phyloP scores from a whole-genome alignment of 2,113 vertebrate genomes.

The Planiliza haematocheilus region DNA sequence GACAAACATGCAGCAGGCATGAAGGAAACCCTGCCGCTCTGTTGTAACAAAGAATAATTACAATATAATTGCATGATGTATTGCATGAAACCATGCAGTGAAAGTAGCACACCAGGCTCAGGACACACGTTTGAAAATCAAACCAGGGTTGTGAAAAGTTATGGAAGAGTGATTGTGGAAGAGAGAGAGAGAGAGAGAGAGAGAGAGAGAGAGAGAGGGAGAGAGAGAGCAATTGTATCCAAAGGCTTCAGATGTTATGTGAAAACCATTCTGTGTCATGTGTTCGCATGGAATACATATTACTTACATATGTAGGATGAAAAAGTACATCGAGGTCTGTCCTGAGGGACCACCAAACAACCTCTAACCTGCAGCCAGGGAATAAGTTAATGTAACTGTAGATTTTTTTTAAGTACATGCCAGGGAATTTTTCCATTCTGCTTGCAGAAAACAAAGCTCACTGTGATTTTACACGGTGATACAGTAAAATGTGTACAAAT shows the following conservation, averaged over 20 bases:
- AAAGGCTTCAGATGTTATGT: slow-evolving; percentile 73
- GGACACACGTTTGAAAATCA: slow-evolving; percentile 49
- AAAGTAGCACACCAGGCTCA: slow-evolving; percentile 43
- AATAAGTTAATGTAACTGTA: slow-evolving; percentile 80
- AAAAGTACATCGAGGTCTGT: slow-evolving; percentile 73
- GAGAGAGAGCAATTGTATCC: slow-evolving; percentile 65
- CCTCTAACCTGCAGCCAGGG: slow-evolving; percentile 72
- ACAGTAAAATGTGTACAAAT: slow-evolving; percentile 23
- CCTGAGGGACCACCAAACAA: slow-evolving; percentile 76
- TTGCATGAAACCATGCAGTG: slow-evolving; percentile 41
- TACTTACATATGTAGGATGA: slow-evolving; percentile 82
- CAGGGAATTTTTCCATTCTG: slow-evolving; percentile 71
- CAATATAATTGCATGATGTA: slow-evolving; percentile 52
- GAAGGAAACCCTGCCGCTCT: slow-evolving; percentile 42
- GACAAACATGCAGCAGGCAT: slow-evolving; percentile 5
- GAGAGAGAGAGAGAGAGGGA: slow-evolving; percentile 55
- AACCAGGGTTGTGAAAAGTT: slow-evolving; percentile 55
- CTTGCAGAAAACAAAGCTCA: slow-evolving; percentile 57
- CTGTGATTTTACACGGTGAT: slow-evolving; percentile 45
- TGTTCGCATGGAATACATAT: slow-evolving; percentile 82
- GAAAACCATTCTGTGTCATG: slow-evolving; percentile 78
- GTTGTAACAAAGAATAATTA: slow-evolving; percentile 64
- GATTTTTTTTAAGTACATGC: slow-evolving; percentile 78
- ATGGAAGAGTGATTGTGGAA: slow-evolving; percentile 59
- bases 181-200: slow-evolving; percentile 60